Base-by-base conservation (phyloP, 2,888 invertebrate species). In the Azorinus chamasolen region DNA sequence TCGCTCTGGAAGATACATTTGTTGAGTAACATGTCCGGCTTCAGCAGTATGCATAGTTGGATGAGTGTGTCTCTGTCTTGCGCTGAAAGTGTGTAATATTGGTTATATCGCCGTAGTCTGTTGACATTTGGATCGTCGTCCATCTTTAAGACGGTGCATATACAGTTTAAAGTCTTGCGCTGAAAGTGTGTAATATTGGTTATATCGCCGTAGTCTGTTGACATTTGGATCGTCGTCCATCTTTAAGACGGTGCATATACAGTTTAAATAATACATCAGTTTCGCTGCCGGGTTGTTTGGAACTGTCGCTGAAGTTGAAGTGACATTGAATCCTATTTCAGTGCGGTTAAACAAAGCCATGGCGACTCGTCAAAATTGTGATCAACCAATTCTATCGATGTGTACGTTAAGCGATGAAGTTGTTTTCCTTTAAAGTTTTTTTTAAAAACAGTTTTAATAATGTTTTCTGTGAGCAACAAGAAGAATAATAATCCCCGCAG, bases 1-100 rank as follows among this genome's bases (percentile, higher is more conserved):
- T 81, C 81, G 32, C 58, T 63, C 25, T 75, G 77, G 57, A 81
- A 81, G 22, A 81, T 72, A 43, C 77, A 78, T 55, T 81, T 81
- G 37, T 70, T 63, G n/a, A 65, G 20, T 12, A 81, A 50, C 10
- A 59, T 25, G n/a, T 70, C 75, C 12, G 81, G 81, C 25, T 61
- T 75, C 16, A 81, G 27, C 16, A 78, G 20, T 2, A 74, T 10
- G 22, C 81, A 78, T n/a, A 81, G 20, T 14, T 46, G 25, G 1
- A 78, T 48, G 6, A 81, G 57, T 16, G 68, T 51, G 37, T 75
- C 69, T 18, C 51, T 61, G 39, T 81, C 81, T 14, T 18, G 0
- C 16, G 45, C 55, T 22, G 57, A 68, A 0, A 81, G 58, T 14
- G 25, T 55, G 18, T 55, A 58, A 46, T 74, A 69, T 43, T 75